Evolutionary conservation across 2,113 vertebrate genomes (phyloP), one percentile per base, ranked within the genome.

Genomic region (Chlamydotis undulata): DNA sequence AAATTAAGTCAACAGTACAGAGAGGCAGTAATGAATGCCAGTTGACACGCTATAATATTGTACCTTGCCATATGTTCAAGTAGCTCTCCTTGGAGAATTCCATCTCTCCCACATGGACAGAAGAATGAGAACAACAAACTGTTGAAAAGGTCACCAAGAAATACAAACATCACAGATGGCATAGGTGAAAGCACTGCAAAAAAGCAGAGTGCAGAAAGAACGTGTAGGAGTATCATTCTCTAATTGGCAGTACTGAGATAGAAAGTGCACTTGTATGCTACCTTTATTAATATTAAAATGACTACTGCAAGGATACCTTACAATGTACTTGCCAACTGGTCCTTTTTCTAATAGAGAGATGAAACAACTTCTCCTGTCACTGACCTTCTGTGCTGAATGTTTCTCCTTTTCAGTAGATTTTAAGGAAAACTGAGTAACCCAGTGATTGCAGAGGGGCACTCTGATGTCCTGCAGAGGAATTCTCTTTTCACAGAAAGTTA

Each of bases 41-140:
- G 74, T 76, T 96, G 91, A 77, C 91, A 93, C 65, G 75, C 61
- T 94, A 59, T 63, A 95, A 37, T 75, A 76, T 73, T 90, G 76
- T 86, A 93, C 83, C 65, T 95, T 93, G 94, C 96, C 90, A 93
- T 96, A 96, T 97, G 96, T 78, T 94, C 91, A 92, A 92, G 90
- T 50, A 91, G 78, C 75, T 86, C 91, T 92, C 94, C 92, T 87
- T 93, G 79, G 93, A 96, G 96, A 91, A 74, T 96, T 97, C 89
- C 64, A 33, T 76, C 73, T 82, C 70, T 82, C 92, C 93, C 73
- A 69, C 87, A 94, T 1, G 80, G 92, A 84, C 89, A 89, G 75
- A 95, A 95, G 87, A 97, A 96, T 80, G 75, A 92, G 90, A 95
- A 94, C 93, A 97, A 93, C 91, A 97, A 95, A 95, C 92, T 94